phyloP scores from a whole-genome alignment of 2,113 vertebrate genomes.

The Rhinolophus ferrumequinum region DNA sequence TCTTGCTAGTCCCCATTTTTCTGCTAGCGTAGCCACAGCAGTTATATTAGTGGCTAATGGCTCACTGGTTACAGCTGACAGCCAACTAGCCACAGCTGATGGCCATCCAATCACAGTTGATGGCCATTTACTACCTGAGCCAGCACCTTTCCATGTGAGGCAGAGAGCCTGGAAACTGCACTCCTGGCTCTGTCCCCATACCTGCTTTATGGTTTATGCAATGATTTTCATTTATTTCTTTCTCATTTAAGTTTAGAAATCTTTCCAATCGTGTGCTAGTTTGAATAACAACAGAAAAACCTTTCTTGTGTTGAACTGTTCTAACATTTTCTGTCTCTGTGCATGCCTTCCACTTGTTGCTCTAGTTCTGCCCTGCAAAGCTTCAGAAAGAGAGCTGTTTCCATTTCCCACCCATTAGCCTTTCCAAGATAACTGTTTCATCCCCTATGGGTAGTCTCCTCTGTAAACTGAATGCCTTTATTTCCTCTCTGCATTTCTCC shows the following conservation, averaged over 20 bases:
- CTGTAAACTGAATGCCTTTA: background rate
- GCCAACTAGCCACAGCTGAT: no score
- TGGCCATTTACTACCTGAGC: no score
- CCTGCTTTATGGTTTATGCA: background rate
- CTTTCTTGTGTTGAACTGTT: no score
- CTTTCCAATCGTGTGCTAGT: background rate
- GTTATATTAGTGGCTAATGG: no score
- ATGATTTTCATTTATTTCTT: background rate
- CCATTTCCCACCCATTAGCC: background rate
- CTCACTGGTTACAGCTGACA: no score
- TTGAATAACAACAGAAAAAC: background rate
- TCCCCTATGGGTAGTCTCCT: background rate
- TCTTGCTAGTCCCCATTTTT: no score
- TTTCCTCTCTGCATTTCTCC: background rate
- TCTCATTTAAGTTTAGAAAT: background rate
- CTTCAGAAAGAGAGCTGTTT: background rate
- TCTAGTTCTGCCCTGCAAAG: background rate
- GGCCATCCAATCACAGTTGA: no score
- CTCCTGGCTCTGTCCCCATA: no score
- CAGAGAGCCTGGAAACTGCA: no score
- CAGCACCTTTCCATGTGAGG: no score
- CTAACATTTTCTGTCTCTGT: background rate
- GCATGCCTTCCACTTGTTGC: background rate
- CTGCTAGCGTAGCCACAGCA: no score
- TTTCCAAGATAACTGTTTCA: background rate